Percentiles rank a stretch among this genome's conserved stretches.
Conservation (phyloP, 2,113 vertebrate genomes). For the Crotalus viridis region DNA sequence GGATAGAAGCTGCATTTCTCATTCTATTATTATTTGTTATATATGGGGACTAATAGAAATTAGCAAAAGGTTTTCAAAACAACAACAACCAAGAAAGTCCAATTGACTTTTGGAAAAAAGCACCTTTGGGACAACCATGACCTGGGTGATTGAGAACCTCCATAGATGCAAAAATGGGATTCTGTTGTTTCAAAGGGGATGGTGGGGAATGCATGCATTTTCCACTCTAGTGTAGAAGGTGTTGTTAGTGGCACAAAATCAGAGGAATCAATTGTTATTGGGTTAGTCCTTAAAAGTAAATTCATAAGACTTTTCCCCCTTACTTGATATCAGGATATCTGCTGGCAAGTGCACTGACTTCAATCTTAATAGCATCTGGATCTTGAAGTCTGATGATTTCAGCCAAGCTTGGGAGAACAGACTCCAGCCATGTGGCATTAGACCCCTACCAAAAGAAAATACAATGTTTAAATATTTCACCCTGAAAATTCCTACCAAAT, state of each 20-base stretch:
- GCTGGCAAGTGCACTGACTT: constrained; percentile 73
- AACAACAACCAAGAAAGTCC: background rate
- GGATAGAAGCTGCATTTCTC: too few species aligned
- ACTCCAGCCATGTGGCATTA: constrained; percentile 70
- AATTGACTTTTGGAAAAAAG: background rate
- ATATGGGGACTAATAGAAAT: background rate
- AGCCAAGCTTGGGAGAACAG: constrained; percentile 72
- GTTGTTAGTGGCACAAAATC: background rate
- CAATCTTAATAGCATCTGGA: constrained; percentile 77
- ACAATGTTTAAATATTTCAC: background rate
- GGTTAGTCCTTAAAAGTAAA: background rate
- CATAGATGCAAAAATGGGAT: background rate
- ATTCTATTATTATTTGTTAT: background rate
- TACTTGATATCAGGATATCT: constrained; percentile 85
- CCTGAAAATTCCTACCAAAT: fast-evolving
- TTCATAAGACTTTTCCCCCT: background rate
- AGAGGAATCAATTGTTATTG: background rate
- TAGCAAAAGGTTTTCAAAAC: too few species aligned
- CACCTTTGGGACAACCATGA: background rate
- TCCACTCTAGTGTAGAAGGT: background rate
- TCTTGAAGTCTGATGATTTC: constrained; percentile 87
- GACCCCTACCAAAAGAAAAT: constrained; percentile 74
- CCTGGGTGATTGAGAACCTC: background rate
- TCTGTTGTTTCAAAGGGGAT: background rate
- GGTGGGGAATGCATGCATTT: background rate